phyloP scores from a whole-genome alignment of 2,113 vertebrate species.

The Ciconia maguari region DNA sequence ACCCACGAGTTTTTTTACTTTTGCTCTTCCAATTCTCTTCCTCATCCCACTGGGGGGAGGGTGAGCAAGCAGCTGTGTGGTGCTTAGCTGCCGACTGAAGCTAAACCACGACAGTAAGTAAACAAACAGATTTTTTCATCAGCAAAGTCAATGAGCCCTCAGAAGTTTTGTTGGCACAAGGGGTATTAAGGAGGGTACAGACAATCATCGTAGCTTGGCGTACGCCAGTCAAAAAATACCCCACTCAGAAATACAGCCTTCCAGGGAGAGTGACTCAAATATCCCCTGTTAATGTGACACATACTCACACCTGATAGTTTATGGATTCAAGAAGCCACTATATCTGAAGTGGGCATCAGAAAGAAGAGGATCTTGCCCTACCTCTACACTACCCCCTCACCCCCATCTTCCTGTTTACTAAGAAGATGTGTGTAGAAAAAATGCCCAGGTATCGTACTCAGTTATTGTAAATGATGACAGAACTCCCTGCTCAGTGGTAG shows the following conservation, averaged over 20 bases:
- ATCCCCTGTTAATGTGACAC: neutral
- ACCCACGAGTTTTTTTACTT: too few species aligned
- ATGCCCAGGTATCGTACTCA: neutral
- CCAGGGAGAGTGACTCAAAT: neutral
- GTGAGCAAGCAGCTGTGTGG: too few species aligned
- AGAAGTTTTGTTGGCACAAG: neutral
- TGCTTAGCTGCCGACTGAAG: too few species aligned
- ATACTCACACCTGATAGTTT: neutral
- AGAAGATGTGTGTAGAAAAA: neutral
- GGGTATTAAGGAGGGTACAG: neutral
- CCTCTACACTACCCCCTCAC: neutral
- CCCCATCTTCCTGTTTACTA: neutral
- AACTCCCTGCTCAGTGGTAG: neutral
- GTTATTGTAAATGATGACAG: neutral
- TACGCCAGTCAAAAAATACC: neutral
- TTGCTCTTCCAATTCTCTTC: too few species aligned
- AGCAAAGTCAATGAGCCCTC: neutral
- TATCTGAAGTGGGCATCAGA: neutral
- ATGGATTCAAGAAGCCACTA: neutral
- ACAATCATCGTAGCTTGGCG: accelerated
- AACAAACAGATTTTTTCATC: neutral
- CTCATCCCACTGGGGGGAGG: too few species aligned
- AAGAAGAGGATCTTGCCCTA: neutral
- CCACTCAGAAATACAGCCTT: neutral
- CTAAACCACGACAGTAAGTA: neutral